Evolutionary conservation across 2,113 vertebrate species (phyloP), one percentile per base, ranked within the genome.

Genomic region (Tenrec ecaudatus): DNA sequence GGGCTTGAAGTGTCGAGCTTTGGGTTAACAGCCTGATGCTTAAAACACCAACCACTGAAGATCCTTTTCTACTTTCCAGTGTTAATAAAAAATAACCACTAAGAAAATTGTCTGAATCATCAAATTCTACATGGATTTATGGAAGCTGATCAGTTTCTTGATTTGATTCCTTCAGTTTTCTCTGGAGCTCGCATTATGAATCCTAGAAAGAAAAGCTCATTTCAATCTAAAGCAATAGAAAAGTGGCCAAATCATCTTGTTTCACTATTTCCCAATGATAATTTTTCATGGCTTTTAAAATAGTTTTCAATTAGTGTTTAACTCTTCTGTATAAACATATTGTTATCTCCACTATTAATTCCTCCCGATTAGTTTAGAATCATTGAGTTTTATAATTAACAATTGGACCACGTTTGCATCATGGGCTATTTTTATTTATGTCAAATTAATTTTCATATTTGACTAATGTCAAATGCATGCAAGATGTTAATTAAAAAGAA

Each of bases 391-490:
- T 79, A 76, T 88, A 69, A 89, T 89, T 75, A 69, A 31, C 23
- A 93, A 47, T 92, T 92, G 89, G 77, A 92, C 7, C 10, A 92
- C 43, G 82, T n/a, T 19, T 69, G 33, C 40, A 73, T 88, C 87
- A 92, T 92, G 23, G 36, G 38, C 29, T 84, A 78, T 94, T 96
- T 93, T 94, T 60, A 80, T 88, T 91, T n/a, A 76, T 88, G 71
- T 93, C 80, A 89, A 93, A 91, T 91, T 91, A 89, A 88, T 40
- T 62, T 82, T 95, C 75, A 87, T 31, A 91, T 87, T 93, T 95
- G 81, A 95, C 91, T 93, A 95, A 90, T 86, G 77, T 82, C 40
- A 96, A 95, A 92, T 95, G n/a, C 4, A 86, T 93, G 80, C 81
- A 17, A 25, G 43, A 92, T 94, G 95, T 96, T 94, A 92, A 91